Evolutionary conservation across 2,797 vertebrate species (phyloP).

Genomic region (Poliocrania exsul): DNA sequence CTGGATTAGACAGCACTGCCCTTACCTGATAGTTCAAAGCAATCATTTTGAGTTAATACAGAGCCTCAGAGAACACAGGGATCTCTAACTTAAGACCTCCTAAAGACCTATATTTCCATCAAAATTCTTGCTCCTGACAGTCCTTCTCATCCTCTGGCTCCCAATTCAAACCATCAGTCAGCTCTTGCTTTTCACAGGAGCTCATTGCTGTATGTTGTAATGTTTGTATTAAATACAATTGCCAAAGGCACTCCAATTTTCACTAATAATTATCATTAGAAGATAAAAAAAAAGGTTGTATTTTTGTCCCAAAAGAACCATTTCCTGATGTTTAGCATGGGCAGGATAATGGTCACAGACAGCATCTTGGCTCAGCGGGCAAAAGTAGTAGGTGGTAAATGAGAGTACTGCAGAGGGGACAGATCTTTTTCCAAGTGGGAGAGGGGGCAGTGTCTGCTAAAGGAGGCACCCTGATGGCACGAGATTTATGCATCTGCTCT

Average conservation of each 20-base stretch:
- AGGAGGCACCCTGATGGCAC: slow-evolving; percentile 39
- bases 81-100: background rate
- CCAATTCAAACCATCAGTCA: background rate
- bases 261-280: slow-evolving; percentile 42
- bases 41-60: background rate
- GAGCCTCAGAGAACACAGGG: background rate
- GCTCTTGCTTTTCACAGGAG: background rate
- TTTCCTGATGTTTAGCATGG: slow-evolving; percentile 23
- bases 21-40: background rate
- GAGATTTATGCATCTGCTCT: slow-evolving; percentile 48
- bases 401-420: slow-evolving; percentile 36
- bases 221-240: background rate
- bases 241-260: slow-evolving; percentile 38
- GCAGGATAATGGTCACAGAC: slow-evolving; percentile 3
- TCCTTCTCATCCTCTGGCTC: background rate
- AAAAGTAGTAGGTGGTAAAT: slow-evolving; percentile 59
- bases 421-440: slow-evolving; percentile 34
- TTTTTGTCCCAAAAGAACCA: slow-evolving; percentile 31
- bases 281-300: background rate
- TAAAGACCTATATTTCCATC: background rate
- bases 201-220: background rate
- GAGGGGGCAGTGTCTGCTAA: background rate
- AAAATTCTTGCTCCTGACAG: background rate
- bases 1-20: background rate
- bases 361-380: slow-evolving; percentile 47